A percentile compares a stretch with the other conserved stretches of the same genome.
These are phyloP conservation scores for Syndactyla subalaris DNA, from an alignment of 2,797 vertebrate species.

Conservation along the genomic window DNA sequence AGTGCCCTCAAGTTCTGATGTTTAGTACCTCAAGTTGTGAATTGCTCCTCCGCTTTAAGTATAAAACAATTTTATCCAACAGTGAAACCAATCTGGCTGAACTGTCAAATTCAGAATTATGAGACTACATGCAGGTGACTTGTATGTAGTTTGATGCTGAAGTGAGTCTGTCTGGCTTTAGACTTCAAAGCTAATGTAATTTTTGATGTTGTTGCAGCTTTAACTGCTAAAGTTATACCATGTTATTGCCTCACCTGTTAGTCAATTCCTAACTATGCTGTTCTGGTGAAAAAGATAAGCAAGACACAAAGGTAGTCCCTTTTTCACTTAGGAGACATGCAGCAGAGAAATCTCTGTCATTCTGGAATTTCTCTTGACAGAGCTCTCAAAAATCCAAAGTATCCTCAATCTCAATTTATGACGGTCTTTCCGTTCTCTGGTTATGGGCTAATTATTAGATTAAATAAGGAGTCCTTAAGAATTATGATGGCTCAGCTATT, in stretches of 20 bases:
- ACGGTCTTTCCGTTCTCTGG: not conserved
- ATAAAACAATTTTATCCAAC: not conserved
- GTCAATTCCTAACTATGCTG: not conserved
- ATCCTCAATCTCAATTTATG: not conserved
- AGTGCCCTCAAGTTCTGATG: not conserved
- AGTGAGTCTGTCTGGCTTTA: not conserved
- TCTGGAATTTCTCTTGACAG: not conserved
- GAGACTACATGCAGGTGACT: not conserved
- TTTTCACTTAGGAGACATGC: not conserved
- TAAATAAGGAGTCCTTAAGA: not conserved
- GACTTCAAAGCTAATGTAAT: not conserved
- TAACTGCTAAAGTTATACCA: not conserved
- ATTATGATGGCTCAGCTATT: not conserved
- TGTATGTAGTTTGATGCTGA: rapidly evolving
- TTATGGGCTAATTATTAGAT: not conserved
- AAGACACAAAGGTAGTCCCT: not conserved
- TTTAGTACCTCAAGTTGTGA: not conserved
- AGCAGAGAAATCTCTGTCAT: not conserved
- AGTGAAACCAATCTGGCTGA: not conserved
- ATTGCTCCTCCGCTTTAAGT: not conserved
- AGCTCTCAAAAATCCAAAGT: not conserved
- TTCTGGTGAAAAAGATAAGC: not conserved
- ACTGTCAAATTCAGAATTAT: not conserved
- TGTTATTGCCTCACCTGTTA: not conserved
- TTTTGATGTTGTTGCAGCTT: not conserved